These are phyloP conservation scores for Phylloscopus trochiloides DNA, from an alignment of 2,113 vertebrate species.

Conservation along the genomic window DNA sequence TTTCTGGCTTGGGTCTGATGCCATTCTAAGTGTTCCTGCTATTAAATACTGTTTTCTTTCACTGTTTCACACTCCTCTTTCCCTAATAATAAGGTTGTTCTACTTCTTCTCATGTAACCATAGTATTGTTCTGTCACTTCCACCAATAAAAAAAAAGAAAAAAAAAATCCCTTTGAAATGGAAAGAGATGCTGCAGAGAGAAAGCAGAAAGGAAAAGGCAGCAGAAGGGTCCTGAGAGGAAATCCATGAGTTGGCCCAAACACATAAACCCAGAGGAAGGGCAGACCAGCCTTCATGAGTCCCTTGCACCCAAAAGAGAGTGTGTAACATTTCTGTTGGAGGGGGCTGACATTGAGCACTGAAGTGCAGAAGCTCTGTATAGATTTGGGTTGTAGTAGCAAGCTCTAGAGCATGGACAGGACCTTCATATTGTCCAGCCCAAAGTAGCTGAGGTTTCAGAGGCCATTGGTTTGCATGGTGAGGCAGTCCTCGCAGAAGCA, in stretches of 20 bases:
- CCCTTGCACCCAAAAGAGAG: fast-evolving
- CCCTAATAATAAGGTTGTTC: background rate
- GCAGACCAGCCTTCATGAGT: background rate
- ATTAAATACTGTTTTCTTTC: background rate
- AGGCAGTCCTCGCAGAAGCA: background rate
- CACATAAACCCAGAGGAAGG: background rate
- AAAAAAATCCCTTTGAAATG: background rate
- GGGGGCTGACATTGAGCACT: background rate
- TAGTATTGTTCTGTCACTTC: background rate
- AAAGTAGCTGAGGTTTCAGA: background rate
- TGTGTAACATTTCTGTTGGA: background rate
- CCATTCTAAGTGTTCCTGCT: background rate
- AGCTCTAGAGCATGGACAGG: background rate
- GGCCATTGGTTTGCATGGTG: background rate
- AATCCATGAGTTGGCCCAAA: background rate
- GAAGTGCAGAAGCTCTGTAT: fast-evolving
- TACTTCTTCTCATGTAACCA: background rate
- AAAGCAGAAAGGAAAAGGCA: background rate
- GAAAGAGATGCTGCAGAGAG: background rate
- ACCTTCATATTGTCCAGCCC: background rate
- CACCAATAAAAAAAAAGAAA: background rate
- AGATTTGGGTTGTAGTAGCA: fast-evolving
- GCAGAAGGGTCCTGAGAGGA: background rate
- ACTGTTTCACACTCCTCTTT: background rate
- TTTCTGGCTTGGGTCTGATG: background rate